A percentile compares a stretch with the other conserved stretches of the same genome.
phyloP scores from a whole-genome alignment of 2,113 vertebrate species.

The Pycnonotus jocosus region DNA sequence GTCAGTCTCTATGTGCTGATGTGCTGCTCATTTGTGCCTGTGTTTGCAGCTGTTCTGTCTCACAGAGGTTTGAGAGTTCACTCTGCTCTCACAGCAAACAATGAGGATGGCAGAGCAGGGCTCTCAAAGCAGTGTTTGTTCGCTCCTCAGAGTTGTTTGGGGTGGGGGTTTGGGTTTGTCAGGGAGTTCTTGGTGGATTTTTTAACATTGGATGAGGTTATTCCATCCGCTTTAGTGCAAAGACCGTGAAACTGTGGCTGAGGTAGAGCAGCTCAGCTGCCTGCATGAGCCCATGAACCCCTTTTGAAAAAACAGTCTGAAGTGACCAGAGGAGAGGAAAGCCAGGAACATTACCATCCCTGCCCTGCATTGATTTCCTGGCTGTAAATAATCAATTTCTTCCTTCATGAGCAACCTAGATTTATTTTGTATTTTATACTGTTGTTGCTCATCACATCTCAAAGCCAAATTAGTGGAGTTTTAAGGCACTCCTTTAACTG shows the following conservation, averaged over 20 bases:
- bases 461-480: background rate
- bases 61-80: background rate
- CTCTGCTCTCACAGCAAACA: background rate
- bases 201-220: background rate
- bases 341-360: background rate
- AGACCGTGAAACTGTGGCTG: background rate
- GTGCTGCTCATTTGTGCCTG: constrained; percentile 56
- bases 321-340: background rate
- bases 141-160: background rate
- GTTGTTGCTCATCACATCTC: fast-evolving
- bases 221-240: background rate
- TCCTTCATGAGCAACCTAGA: background rate
- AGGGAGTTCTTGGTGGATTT: background rate
- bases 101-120: background rate
- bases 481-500: background rate
- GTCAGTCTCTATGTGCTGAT: constrained; percentile 55
- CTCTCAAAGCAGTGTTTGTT: background rate
- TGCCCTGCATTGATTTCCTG: background rate
- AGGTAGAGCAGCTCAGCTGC: background rate
- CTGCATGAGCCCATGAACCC: background rate
- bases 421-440: background rate
- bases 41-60: constrained; percentile 45
- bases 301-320: background rate
- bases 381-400: background rate
- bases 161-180: background rate